These are phyloP conservation scores for Phallusia fumigata DNA, from an alignment of 23 tunicate genomes.

Conservation along the genomic window DNA sequence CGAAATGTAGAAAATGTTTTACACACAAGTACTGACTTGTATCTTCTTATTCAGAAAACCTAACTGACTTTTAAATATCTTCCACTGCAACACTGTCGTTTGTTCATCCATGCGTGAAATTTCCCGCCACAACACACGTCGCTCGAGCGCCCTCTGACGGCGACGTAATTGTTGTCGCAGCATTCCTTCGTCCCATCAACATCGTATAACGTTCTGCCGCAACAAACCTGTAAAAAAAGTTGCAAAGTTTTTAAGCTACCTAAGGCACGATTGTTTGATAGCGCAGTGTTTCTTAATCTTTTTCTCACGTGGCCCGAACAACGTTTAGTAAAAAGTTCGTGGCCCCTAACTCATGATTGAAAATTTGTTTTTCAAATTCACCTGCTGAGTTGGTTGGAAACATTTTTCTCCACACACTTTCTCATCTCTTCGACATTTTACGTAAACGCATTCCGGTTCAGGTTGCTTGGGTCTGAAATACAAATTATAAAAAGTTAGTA, in stretches of 20 bases:
- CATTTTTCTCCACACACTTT: slow-evolving; percentile 59
- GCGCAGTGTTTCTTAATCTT: no score
- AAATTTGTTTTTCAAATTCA: background rate
- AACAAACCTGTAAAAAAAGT: slow-evolving; percentile 51
- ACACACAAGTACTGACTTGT: no score
- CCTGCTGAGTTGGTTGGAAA: slow-evolving; percentile 54
- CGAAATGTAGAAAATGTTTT: no score
- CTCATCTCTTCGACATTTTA: slow-evolving; percentile 59
- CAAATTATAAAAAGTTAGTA: no score
- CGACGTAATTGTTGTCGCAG: slow-evolving; percentile 62
- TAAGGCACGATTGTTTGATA: no score
- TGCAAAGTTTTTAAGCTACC: background rate
- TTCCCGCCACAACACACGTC: slow-evolving; percentile 89
- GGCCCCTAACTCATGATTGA: no score
- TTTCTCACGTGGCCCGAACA: no score
- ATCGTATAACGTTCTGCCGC: slow-evolving; percentile 37
- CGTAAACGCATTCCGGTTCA: slow-evolving; percentile 40
- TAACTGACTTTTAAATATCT: slow-evolving; percentile 55
- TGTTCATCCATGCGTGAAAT: slow-evolving; percentile 40
- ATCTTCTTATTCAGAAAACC: no score
- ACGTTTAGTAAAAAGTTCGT: background rate
- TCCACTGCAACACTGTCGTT: slow-evolving; percentile 70
- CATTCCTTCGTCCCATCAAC: slow-evolving; percentile 53
- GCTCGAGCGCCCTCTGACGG: slow-evolving; percentile 43
- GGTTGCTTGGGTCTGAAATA: slow-evolving; percentile 24